A percentile compares a stretch with the other conserved stretches of the same genome.
Evolutionary conservation across 2,797 vertebrate species (phyloP).

Genomic region (Delichon dasypus): DNA sequence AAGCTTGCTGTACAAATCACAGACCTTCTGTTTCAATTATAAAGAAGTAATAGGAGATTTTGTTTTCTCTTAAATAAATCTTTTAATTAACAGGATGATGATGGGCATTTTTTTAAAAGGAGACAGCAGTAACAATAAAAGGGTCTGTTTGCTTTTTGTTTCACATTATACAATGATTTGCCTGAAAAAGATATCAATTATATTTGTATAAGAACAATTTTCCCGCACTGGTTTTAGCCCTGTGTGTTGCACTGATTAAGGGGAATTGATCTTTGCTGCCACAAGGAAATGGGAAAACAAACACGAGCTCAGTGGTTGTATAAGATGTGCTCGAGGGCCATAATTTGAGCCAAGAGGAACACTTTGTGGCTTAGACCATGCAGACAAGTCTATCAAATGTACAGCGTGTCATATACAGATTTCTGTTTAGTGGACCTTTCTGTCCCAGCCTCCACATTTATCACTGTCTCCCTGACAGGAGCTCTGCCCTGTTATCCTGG

Average conservation of each 20-base stretch:
- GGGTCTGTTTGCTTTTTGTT: slow-evolving; percentile 21
- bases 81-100: slow-evolving; percentile 8
- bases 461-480: slow-evolving; percentile 74
- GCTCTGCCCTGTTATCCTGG: slow-evolving; percentile 71
- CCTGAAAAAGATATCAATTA: slow-evolving; percentile 28
- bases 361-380: slow-evolving; percentile 9
- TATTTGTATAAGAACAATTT: slow-evolving; percentile 12
- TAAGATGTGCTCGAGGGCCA: slow-evolving; percentile 2
- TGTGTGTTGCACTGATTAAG: slow-evolving; percentile 8
- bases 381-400: slow-evolving; percentile 63
- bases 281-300: slow-evolving; percentile 18
- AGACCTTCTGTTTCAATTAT: neutral
- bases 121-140: neutral
- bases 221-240: neutral
- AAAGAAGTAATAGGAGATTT: neutral
- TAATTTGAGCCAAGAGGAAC: slow-evolving; percentile 5
- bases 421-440: slow-evolving; percentile 68
- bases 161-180: slow-evolving; percentile 6
- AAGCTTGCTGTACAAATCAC: neutral
- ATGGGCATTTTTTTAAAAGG: neutral
- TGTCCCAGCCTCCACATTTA: slow-evolving; percentile 65
- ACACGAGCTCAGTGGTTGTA: neutral
- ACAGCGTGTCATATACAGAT: slow-evolving; percentile 67
- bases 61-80: slow-evolving; percentile 3
- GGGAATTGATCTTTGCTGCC: slow-evolving; percentile 53